Base-by-base conservation (phyloP, 2,888 invertebrate genomes). In the Heliothis peltigera region DNA sequence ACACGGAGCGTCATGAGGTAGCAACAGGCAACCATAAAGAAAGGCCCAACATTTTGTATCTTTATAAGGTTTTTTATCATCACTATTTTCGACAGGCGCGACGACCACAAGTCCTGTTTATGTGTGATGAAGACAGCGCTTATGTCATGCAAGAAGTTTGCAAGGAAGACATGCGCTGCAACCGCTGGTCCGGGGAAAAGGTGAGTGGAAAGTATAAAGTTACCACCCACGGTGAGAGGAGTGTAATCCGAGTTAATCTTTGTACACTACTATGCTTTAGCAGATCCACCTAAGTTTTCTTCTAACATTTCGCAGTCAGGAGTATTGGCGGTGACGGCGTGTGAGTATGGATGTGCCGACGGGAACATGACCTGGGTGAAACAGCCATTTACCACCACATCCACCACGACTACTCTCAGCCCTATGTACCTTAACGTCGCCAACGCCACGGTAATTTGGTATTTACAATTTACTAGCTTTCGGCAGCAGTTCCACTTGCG, bases 61-160 rank as follows among this genome's bases (percentile, higher is more conserved):
- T 12, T 8, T 32, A 12, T 12, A 4, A 39, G n/a, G 35, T 15
- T 35, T 35, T 44, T 46, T 12, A 10, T 21, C 21, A 47, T 25
- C 2, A n/a, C 7, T 42, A 28, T 47, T n/a, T 62, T 42, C 51
- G 66, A 19, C 85, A 96, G 95, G 95, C 95, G 55, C 92, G 96
- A 39, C 94, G 95, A 66, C 97, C 97, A 3, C 91, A 95, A 44
- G 96, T 97, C 3, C 95, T 96, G 80, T 97, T 98, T 84, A 96
- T 96, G 83, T 98, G 98, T 88, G 96, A 97, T 84, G 94, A 93
- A 32, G 91, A 95, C 61, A 97, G 97, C 35, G 97, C 97, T 1
- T 95, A 96, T 52, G 96, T 98, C 51, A 95, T 97, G 85, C 97
- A 97, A 88, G 97, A 97, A 86, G 95, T 96, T 51, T 97, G 97